These are phyloP conservation scores for Erethizon dorsatum DNA, from an alignment of 2,797 vertebrate genomes.

Conservation along the genomic window DNA sequence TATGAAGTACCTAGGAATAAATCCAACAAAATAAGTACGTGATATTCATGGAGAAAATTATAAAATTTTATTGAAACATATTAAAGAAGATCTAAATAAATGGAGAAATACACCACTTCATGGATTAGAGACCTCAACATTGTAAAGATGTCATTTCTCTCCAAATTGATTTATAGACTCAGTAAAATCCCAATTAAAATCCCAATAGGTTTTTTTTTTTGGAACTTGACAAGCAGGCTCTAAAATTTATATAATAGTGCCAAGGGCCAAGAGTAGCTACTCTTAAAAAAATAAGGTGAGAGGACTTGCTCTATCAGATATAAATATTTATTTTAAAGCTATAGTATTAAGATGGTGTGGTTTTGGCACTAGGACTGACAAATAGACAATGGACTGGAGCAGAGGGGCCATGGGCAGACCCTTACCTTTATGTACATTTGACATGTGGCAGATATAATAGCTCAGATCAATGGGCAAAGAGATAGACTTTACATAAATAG, in stretches of 20 bases:
- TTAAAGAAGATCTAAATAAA: constrained; percentile 81
- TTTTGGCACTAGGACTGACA: constrained; percentile 10
- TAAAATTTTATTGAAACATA: constrained; percentile 81
- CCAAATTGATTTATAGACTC: constrained; percentile 81
- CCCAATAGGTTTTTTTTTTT: constrained; percentile 73
- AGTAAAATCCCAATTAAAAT: constrained; percentile 84
- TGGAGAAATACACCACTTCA: constrained; percentile 72
- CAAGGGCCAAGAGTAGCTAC: constrained; percentile 73
- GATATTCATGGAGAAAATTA: constrained; percentile 80
- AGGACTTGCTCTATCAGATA: constrained; percentile 42
- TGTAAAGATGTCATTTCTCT: constrained; percentile 81
- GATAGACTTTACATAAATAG: constrained; percentile 28
- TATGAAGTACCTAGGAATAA: constrained; percentile 73
- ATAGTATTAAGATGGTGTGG: constrained; percentile 16
- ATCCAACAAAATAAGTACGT: constrained; percentile 77
- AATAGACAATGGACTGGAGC: background rate
- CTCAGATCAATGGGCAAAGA: background rate
- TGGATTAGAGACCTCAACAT: constrained; percentile 37
- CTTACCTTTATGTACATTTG: background rate
- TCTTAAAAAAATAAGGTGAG: constrained; percentile 69
- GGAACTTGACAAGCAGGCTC: constrained; percentile 78
- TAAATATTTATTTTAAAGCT: constrained; percentile 61
- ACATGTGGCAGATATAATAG: background rate
- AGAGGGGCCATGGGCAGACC: background rate
- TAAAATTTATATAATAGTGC: constrained; percentile 78